Evolutionary conservation across 2,888 invertebrate genomes (phyloP), one percentile per base, ranked within the genome.

Genomic region (Eupithecia exiguata): DNA sequence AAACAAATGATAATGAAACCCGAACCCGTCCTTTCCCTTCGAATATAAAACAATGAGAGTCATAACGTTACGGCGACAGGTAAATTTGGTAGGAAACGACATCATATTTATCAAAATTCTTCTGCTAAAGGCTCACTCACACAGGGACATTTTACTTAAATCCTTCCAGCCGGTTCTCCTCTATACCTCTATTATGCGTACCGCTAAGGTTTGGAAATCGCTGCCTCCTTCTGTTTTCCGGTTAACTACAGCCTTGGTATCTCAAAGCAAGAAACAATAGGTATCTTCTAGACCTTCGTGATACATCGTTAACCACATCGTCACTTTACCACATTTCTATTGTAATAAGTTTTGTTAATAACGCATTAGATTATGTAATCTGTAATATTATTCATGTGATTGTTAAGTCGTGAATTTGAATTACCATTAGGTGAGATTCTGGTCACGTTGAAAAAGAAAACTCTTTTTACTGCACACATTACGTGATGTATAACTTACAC

Each of bases 81-180:
- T 86, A 88, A 68, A 88, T 86, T 87, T 86, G 87, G 89, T 87
- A 85, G 79, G 83, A 85, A 83, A 87, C 81, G 81, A 80, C 81
- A 82, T 83, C 80, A 82, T 84, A 84, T 86, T 86, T 85, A 87
- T 87, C 87, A 88, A 88, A 88, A 89, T 87, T 90, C 86, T 84
- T 85, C 83, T 71, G 43, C 53, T 35, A 46, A 40, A 16, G 40
- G 67, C 38, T 7, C 14, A 66, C 53, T 53, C 38, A 38, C 36
- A 63, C n/a, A 62, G 10, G 36, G 14, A 40, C 25, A 25, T 14
- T 40, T 43, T 65, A 21, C 63, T 10, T 10, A 10, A n/a, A 21
- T 21, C 9, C 46, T 46, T 53, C 49, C 21, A 21, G 21, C 10
- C 9, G 18, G 46, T n/a, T 46, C 46, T 46, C 9, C n/a, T 46